A percentile compares a stretch with the other conserved stretches of the same genome.
Conservation (phyloP, 2,797 vertebrate genomes). For the Urosaurus nigricauda region DNA sequence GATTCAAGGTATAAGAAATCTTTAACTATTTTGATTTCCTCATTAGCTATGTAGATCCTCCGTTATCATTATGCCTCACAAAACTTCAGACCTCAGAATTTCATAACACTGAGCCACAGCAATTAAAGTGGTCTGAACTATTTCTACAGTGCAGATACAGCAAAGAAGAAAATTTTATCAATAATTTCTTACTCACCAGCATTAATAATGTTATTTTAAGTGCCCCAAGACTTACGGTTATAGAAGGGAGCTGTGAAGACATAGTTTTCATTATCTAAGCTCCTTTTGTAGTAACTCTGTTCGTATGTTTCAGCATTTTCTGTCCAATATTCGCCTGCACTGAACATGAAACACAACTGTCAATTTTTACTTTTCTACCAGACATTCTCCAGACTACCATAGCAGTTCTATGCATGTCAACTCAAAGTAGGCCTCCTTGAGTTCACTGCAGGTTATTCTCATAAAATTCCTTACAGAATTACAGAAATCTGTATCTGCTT, state of each 20-base stretch:
- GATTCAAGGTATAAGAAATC: no score
- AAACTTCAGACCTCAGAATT: no score
- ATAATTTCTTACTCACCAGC: no score
- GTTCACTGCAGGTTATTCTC: neutral
- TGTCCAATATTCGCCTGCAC: slow-evolving; percentile 92
- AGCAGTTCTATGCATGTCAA: neutral
- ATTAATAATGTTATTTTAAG: no score
- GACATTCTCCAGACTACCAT: neutral
- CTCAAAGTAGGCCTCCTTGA: neutral
- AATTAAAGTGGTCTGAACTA: no score
- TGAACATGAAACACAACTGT: slow-evolving; percentile 73
- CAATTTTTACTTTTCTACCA: neutral
- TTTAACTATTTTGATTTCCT: no score
- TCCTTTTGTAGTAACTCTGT: slow-evolving; percentile 97
- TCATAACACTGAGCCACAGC: no score
- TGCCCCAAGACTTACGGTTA: slow-evolving; percentile 87
- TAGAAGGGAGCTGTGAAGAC: slow-evolving; percentile 95
- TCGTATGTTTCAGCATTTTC: slow-evolving; percentile 96
- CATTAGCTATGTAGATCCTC: no score
- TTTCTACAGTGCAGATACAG: no score
- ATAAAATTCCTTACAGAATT: neutral
- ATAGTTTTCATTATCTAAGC: slow-evolving; percentile 96
- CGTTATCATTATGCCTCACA: no score
- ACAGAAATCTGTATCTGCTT: neutral
- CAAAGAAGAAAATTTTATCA: no score